These are phyloP conservation scores for Muscicapa adusta DNA, from an alignment of 2,113 vertebrate species.

Conservation along the genomic window DNA sequence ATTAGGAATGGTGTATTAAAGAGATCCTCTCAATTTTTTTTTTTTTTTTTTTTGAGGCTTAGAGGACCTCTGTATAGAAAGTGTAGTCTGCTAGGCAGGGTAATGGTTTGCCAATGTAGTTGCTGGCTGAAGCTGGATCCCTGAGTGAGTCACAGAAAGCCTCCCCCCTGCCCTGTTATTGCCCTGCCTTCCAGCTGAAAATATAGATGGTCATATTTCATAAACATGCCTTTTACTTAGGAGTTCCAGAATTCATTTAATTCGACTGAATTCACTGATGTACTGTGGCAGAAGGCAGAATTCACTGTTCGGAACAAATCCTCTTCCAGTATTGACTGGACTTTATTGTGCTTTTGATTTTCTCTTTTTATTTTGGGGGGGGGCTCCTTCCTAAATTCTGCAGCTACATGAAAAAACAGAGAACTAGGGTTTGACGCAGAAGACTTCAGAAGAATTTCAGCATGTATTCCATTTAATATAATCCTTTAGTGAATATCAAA, in stretches of 20 bases:
- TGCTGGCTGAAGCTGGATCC: not conserved
- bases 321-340: not conserved
- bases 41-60: not conserved
- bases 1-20: constrained; percentile 46
- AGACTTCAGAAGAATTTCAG: not conserved
- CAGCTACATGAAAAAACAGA: not conserved
- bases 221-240: not conserved
- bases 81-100: not conserved
- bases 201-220: not conserved
- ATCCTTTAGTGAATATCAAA: not conserved
- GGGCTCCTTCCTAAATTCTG: not conserved
- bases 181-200: not conserved
- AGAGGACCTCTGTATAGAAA: not conserved
- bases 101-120: not conserved
- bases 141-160: not conserved
- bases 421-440: not conserved
- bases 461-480: not conserved
- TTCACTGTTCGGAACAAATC: not conserved
- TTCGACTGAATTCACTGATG: not conserved
- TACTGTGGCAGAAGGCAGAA: not conserved
- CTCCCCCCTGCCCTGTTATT: not conserved
- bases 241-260: not conserved
- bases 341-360: not conserved
- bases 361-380: not conserved
- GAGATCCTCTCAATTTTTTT: not conserved